These are phyloP conservation scores for Cherax quadricarinatus DNA, from an alignment of 1,140 invertebrate genomes.

Conservation along the genomic window DNA sequence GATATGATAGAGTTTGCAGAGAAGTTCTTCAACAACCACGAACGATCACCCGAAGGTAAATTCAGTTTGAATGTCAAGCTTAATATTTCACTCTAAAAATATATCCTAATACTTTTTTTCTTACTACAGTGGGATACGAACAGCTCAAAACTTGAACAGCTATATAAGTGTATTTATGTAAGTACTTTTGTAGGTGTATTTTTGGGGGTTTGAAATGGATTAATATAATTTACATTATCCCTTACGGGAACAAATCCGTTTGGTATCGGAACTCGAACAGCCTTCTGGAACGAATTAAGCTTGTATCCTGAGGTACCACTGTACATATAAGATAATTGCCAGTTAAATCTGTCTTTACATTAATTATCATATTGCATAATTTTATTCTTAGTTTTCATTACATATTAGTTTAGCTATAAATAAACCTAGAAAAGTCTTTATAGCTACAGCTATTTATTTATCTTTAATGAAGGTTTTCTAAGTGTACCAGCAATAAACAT, in stretches of 20 bases:
- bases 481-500: not conserved
- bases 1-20: conserved; percentile 96
- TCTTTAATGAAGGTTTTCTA: not conserved
- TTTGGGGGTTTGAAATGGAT: too few species aligned
- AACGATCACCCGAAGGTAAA: conserved; percentile 85
- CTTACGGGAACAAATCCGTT: too few species aligned
- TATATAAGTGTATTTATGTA: too few species aligned
- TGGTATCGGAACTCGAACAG: too few species aligned
- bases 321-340: not conserved
- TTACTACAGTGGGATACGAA: too few species aligned
- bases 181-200: too few species aligned
- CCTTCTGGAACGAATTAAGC: too few species aligned
- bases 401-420: not conserved
- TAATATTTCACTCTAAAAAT: not conserved
- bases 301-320: too few species aligned
- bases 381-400: not conserved
- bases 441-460: not conserved
- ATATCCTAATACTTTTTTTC: too few species aligned
- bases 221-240: too few species aligned
- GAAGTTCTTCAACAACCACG: conserved; percentile 93
- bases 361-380: not conserved
- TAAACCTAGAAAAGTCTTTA: not conserved
- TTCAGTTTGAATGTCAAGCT: not conserved
- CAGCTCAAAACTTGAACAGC: too few species aligned
- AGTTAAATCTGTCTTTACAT: not conserved